These are phyloP conservation scores for Euphonia xanthogaster DNA, from an alignment of 2,797 vertebrate genomes.

Conservation along the genomic window DNA sequence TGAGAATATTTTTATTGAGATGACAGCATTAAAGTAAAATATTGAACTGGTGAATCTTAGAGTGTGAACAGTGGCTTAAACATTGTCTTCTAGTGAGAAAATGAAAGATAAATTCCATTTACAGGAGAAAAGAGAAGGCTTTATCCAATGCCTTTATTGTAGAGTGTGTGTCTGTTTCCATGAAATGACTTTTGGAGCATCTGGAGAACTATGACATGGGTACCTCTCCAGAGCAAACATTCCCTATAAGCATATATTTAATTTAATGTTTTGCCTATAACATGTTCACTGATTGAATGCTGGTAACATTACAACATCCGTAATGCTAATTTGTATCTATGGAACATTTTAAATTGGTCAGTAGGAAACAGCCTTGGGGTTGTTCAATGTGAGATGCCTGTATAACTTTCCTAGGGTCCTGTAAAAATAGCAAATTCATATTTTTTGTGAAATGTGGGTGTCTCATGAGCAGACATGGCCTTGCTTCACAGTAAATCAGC, in stretches of 20 bases:
- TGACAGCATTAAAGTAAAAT: neutral
- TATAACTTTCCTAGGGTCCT: neutral
- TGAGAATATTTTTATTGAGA: neutral
- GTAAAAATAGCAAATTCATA: neutral
- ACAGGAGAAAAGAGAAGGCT: neutral
- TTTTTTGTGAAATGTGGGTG: neutral
- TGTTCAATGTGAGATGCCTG: neutral
- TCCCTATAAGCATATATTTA: neutral
- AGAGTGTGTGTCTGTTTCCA: neutral
- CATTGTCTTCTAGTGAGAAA: neutral
- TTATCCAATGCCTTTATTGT: neutral
- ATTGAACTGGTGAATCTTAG: neutral
- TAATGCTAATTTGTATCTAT: neutral
- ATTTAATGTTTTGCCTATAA: neutral
- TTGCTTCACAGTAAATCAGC: slow-evolving; percentile 3
- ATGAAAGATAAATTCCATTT: neutral
- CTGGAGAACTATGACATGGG: neutral
- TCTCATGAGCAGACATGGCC: neutral
- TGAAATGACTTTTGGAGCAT: neutral
- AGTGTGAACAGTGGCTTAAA: neutral
- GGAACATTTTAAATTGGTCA: neutral
- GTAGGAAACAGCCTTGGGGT: neutral
- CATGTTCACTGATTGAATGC: neutral
- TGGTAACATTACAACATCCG: neutral
- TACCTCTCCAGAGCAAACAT: neutral